A percentile compares a stretch with the other conserved stretches of the same genome.
Evolutionary conservation across 2,888 invertebrate genomes (phyloP).

Genomic region (Sminthurinus aureus): DNA sequence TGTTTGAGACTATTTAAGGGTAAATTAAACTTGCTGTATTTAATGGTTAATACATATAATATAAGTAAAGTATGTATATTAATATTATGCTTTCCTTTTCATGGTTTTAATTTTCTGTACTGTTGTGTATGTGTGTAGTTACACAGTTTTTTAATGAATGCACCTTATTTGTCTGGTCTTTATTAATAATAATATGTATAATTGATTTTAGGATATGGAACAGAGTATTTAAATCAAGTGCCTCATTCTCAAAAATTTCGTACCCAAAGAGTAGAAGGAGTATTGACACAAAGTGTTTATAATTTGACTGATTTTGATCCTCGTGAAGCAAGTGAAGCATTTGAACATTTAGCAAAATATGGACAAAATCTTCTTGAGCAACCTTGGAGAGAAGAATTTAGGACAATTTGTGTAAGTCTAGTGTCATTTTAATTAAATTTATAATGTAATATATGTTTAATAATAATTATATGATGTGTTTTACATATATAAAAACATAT

Average conservation of each 20-base stretch:
- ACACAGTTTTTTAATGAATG: not conserved
- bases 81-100: not conserved
- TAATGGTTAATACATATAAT: not conserved
- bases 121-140: not conserved
- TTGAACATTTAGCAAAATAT: conserved; percentile 84
- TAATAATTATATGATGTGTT: not conserved
- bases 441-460: not conserved
- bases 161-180: not conserved
- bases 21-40: conserved; percentile 23
- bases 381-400: conserved; percentile 89
- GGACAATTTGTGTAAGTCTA: conserved; percentile 74
- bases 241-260: conserved; percentile 82
- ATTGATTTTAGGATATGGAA: conserved; percentile 72
- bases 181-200: conserved; percentile 16
- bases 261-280: conserved; percentile 76
- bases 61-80: too few relatives aligned
- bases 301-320: conserved; percentile 79
- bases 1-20: conserved; percentile 52
- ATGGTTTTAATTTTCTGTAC: not conserved
- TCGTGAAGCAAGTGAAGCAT: conserved; percentile 80
- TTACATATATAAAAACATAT: too few relatives aligned
- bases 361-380: conserved; percentile 84
- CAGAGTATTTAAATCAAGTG: conserved; percentile 78
- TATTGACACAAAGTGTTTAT: conserved; percentile 76
- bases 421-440: not conserved